Evolutionary conservation across 1,140 invertebrate genomes (phyloP).

Genomic region (Onthophagus taurus): DNA sequence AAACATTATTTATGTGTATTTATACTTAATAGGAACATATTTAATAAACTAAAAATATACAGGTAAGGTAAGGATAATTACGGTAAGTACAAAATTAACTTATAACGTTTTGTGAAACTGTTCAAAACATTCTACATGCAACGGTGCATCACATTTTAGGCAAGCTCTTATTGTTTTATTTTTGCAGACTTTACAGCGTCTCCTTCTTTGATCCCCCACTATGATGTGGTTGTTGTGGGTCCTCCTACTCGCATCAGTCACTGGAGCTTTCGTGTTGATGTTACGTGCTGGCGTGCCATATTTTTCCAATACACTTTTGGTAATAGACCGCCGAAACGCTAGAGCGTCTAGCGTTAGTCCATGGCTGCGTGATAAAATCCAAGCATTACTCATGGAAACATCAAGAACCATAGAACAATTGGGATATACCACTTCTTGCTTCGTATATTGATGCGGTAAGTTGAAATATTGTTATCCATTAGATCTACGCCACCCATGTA

Average conservation of each 20-base stretch:
- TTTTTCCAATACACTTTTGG: not conserved
- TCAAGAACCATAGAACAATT: conserved; percentile 20
- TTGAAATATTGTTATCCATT: conserved; percentile 18
- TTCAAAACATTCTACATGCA: not conserved
- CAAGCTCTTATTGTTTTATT: not conserved
- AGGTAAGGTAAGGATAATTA: no score
- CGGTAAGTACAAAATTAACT: no score
- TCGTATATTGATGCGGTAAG: conserved; percentile 19
- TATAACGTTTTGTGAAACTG: not conserved
- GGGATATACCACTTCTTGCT: conserved; percentile 24
- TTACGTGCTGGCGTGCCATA: not conserved
- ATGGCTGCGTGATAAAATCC: not conserved
- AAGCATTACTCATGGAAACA: conserved; percentile 17
- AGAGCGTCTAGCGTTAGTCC: not conserved
- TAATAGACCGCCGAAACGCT: not conserved
- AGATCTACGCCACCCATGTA: conserved; percentile 28
- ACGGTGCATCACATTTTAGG: not conserved
- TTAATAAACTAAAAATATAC: no score
- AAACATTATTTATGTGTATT: no score
- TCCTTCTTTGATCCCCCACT: not conserved
- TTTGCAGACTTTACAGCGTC: not conserved
- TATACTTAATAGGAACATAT: no score
- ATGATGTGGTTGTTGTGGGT: not conserved
- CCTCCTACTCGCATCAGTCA: not conserved
- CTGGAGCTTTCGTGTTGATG: not conserved